These are phyloP conservation scores for Pseudolaguvia tuberculata DNA, from an alignment of 2,113 vertebrate species.

Conservation along the genomic window DNA sequence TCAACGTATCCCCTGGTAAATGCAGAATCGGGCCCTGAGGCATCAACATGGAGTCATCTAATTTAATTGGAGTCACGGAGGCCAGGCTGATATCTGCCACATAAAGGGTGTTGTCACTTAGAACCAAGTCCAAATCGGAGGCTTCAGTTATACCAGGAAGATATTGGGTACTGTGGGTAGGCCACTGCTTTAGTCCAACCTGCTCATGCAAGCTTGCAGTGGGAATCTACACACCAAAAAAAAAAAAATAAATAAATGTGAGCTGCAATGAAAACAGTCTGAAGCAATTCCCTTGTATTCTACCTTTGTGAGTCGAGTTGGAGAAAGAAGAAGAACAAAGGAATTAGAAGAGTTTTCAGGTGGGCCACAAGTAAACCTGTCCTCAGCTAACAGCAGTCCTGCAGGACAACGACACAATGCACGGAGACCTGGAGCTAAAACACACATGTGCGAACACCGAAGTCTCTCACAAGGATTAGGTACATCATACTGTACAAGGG, in stretches of 20 bases:
- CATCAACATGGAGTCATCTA: slow-evolving; percentile 62
- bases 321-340: slow-evolving; percentile 73
- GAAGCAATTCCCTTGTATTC: background rate
- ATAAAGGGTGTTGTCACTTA: slow-evolving; percentile 69
- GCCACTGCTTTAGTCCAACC: slow-evolving; percentile 61
- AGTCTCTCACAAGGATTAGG: slow-evolving; percentile 65
- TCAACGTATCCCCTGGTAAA: slow-evolving; percentile 64
- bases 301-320: slow-evolving; percentile 71
- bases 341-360: slow-evolving; percentile 62
- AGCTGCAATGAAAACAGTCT: background rate
- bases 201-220: slow-evolving; percentile 63
- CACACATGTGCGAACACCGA: slow-evolving; percentile 80
- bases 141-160: slow-evolving; percentile 66
- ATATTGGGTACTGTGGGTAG: slow-evolving; percentile 57
- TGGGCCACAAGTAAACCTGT: slow-evolving; percentile 68
- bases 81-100: slow-evolving; percentile 66
- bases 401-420: slow-evolving; percentile 77
- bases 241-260: background rate
- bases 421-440: slow-evolving; percentile 61
- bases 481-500: slow-evolving; percentile 63
- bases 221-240: slow-evolving; percentile 72
- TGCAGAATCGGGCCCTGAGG: slow-evolving; percentile 63
- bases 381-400: slow-evolving; percentile 65
- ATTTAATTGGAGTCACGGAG: slow-evolving; percentile 67
- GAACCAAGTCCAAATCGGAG: slow-evolving; percentile 62